Conservation (phyloP, 2,888 invertebrate species). For the Archaeoteleia sp. region DNA sequence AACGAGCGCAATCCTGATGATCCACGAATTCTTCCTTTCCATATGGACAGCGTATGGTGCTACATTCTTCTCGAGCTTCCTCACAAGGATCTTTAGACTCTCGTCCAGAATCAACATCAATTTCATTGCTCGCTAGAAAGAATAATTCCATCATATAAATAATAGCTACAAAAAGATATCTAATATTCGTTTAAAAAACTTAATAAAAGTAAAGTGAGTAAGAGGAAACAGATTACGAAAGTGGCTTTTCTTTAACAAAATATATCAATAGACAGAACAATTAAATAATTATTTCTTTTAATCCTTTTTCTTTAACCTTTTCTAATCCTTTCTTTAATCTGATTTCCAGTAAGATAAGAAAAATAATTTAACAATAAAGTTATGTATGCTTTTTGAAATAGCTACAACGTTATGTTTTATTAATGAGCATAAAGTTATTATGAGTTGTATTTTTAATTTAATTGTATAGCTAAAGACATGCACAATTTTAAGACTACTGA, state of each 20-base stretch:
- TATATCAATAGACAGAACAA: no score
- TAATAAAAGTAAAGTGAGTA: neutral
- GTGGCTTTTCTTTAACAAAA: no score
- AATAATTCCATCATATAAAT: neutral
- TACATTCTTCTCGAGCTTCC: slow-evolving; percentile 79
- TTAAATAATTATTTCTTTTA: no score
- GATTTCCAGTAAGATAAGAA: no score
- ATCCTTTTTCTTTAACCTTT: no score
- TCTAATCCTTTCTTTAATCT: no score
- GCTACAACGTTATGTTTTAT: slow-evolving; percentile 5
- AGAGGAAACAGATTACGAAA: no score
- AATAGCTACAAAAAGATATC: neutral
- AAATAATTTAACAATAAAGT: no score
- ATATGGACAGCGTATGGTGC: slow-evolving; percentile 81
- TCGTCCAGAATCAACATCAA: slow-evolving; percentile 70
- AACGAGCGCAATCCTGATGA: slow-evolving; percentile 81
- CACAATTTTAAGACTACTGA: no score
- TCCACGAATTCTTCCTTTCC: slow-evolving; percentile 81
- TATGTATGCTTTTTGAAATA: slow-evolving; percentile 4
- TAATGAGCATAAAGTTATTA: no score
- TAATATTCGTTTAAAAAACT: neutral
- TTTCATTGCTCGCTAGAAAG: slow-evolving; percentile 70
- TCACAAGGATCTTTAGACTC: slow-evolving; percentile 77
- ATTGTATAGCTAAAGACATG: no score
- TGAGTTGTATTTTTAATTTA: no score